A percentile compares a stretch with the other conserved stretches of the same genome.
Conservation (phyloP, 2,888 invertebrate species). For the Malacosoma neustria region DNA sequence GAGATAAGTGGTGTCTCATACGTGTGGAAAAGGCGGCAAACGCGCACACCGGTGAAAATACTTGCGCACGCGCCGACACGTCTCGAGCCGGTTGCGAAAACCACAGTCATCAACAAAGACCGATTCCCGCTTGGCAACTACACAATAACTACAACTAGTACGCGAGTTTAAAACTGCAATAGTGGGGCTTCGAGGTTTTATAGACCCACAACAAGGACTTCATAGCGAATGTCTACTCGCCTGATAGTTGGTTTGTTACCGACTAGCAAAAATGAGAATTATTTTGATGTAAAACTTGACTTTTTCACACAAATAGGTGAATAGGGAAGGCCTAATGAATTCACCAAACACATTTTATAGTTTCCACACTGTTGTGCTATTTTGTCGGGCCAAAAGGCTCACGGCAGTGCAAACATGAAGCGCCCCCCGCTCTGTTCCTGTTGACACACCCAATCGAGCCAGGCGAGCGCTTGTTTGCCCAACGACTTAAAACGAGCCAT, state of each 20-base stretch:
- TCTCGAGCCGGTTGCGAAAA: background rate
- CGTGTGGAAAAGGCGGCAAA: background rate
- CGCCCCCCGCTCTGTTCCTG: no score
- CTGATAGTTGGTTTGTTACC: no score
- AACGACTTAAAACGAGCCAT: constrained; percentile 38
- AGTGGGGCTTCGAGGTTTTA: no score
- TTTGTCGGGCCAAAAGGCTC: constrained; percentile 30
- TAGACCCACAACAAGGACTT: no score
- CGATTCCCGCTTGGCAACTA: no score
- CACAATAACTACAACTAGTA: no score
- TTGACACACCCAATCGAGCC: constrained; percentile 35
- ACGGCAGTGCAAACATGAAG: constrained; percentile 11
- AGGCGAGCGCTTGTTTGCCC: constrained; percentile 32
- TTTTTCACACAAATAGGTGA: no score
- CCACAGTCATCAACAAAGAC: no score
- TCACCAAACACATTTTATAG: constrained; percentile 6
- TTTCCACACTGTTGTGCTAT: constrained; percentile 26
- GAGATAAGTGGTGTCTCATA: background rate
- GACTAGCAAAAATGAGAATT: no score
- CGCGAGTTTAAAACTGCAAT: no score
- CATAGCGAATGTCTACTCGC: no score
- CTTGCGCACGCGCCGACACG: background rate
- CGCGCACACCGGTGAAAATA: background rate
- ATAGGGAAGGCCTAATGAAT: background rate
- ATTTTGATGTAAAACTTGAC: no score